Percentiles rank a stretch among this genome's conserved stretches.
phyloP scores from a whole-genome alignment of 2,888 invertebrate genomes.

The Drosophila cyrtoloma region DNA sequence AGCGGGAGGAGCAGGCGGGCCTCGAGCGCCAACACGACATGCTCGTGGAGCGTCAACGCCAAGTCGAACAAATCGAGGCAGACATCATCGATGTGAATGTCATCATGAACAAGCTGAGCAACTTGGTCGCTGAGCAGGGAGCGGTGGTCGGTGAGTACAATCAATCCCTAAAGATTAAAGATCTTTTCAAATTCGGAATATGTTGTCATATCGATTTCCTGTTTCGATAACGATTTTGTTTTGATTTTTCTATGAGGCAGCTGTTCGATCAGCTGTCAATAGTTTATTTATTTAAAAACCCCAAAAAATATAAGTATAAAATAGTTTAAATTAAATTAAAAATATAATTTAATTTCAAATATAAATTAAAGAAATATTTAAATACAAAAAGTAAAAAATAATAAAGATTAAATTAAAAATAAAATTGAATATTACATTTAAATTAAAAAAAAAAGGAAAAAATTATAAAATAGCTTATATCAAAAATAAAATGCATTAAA shows the following conservation, averaged over 20 bases:
- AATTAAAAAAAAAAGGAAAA: neutral
- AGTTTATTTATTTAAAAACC: neutral
- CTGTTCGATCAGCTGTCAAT: slow-evolving; percentile 1
- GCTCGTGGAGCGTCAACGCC: slow-evolving; percentile 91
- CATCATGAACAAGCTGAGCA: slow-evolving; percentile 92
- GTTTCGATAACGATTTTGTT: neutral
- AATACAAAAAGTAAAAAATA: neutral
- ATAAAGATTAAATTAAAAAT: neutral
- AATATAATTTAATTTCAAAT: neutral
- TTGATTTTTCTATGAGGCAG: neutral
- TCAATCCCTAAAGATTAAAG: neutral
- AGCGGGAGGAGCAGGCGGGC: slow-evolving; percentile 75
- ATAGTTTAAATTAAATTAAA: neutral
- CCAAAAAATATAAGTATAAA: neutral
- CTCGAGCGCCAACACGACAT: slow-evolving; percentile 93
- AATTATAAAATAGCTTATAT: neutral
- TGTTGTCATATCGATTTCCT: neutral
- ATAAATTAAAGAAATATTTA: neutral
- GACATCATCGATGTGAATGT: slow-evolving; percentile 93
- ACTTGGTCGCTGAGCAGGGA: slow-evolving; percentile 90
- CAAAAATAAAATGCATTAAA: neutral
- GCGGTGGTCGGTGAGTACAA: slow-evolving; percentile 89
- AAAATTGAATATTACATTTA: neutral
- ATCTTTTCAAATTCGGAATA: neutral
- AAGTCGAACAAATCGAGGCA: slow-evolving; percentile 92